phyloP scores from a whole-genome alignment of 2,888 invertebrate genomes.

The Lysandra coridon region DNA sequence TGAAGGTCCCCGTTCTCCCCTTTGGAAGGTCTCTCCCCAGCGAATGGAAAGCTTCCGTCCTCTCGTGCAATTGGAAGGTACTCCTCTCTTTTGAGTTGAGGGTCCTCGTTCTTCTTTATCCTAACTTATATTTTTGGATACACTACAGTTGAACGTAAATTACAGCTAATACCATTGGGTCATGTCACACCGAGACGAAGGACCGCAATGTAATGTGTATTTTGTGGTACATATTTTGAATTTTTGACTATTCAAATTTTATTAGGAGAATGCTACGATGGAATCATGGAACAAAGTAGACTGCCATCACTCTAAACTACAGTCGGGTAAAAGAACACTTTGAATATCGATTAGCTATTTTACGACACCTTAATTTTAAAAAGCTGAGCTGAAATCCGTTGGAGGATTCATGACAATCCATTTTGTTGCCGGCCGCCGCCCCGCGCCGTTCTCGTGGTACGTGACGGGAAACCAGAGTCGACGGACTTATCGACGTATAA shows the following conservation, averaged over 20 bases:
- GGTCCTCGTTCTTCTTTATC: neutral
- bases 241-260: too few species aligned
- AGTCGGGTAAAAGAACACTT: neutral
- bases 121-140: neutral
- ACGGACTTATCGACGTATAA: neutral
- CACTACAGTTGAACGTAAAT: too few species aligned
- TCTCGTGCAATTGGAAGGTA: neutral
- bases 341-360: neutral
- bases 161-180: too few species aligned
- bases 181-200: too few species aligned
- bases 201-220: too few species aligned
- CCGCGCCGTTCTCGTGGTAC: neutral
- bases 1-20: neutral
- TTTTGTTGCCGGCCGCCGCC: neutral
- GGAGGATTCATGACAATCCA: neutral
- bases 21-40: neutral
- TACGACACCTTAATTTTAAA: neutral
- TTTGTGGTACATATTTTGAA: too few species aligned
- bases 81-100: neutral
- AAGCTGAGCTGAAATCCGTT: neutral
- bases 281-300: too few species aligned
- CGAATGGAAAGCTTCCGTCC: neutral
- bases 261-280: too few species aligned
- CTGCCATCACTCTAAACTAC: neutral
- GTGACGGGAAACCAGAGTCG: slow-evolving; percentile 4